These are phyloP conservation scores for Sander lucioperca DNA, from an alignment of 2,113 vertebrate genomes.

Conservation along the genomic window DNA sequence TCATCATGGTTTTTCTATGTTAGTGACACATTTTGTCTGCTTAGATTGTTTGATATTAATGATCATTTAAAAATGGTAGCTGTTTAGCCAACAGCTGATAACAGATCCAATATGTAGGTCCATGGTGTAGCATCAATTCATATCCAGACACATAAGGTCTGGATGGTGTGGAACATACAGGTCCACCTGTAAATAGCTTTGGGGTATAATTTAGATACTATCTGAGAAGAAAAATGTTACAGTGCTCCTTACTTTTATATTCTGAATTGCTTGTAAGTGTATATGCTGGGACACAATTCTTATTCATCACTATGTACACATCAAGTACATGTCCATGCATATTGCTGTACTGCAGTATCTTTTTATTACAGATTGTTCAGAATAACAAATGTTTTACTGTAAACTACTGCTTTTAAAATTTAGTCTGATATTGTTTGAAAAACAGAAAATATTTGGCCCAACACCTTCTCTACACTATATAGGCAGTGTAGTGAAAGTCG, in stretches of 20 bases:
- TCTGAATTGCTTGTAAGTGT: background rate
- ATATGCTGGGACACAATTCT: background rate
- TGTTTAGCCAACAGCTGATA: no score
- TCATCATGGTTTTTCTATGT: no score
- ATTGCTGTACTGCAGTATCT: background rate
- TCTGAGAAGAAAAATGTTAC: background rate
- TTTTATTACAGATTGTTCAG: conserved; percentile 44
- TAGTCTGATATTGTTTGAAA: background rate
- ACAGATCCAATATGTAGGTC: no score
- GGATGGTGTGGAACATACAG: background rate
- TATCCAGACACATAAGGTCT: background rate
- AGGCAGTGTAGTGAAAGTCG: background rate
- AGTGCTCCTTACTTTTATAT: conserved; percentile 1
- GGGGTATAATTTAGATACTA: no score
- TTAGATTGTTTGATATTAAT: no score
- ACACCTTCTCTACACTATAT: background rate
- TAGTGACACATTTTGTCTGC: no score
- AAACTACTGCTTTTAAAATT: background rate
- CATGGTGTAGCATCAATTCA: no score
- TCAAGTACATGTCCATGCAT: background rate
- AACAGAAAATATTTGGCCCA: background rate
- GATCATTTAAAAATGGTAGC: no score
- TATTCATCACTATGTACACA: background rate
- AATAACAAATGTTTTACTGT: conserved; percentile 23
- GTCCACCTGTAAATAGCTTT: background rate